Evolutionary conservation across 2,888 invertebrate species (phyloP).

Genomic region (Octonoba sinensis): DNA sequence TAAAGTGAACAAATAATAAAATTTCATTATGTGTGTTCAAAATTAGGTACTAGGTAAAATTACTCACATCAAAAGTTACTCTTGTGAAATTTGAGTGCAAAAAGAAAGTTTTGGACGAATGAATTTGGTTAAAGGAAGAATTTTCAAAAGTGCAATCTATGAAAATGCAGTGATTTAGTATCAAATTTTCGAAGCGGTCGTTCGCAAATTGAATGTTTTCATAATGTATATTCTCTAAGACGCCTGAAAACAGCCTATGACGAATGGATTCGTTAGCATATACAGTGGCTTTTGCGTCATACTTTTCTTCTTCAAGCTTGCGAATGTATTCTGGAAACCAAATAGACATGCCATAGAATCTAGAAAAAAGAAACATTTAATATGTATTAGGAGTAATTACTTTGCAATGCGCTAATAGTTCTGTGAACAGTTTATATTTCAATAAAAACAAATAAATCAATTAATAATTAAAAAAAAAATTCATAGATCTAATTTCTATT

Average conservation of each 20-base stretch:
- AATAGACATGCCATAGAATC: constrained; percentile 75
- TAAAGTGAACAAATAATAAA: no score
- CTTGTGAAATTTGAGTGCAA: constrained; percentile 75
- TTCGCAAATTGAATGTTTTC: constrained; percentile 76
- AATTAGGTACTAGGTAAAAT: not conserved
- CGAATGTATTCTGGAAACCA: constrained; percentile 76
- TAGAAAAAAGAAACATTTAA: constrained; percentile 67
- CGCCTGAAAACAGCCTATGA: constrained; percentile 74
- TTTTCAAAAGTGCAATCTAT: constrained; percentile 80
- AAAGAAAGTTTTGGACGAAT: constrained; percentile 80
- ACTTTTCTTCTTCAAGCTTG: constrained; percentile 72
- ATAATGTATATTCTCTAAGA: constrained; percentile 79
- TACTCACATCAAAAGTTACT: constrained; percentile 72
- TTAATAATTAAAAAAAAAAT: no score
- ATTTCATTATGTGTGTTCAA: not conserved
- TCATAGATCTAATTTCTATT: no score
- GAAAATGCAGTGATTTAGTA: constrained; percentile 81
- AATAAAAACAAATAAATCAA: no score
- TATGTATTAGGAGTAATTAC: no score
- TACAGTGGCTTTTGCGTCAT: constrained; percentile 67
- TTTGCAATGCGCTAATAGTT: no score
- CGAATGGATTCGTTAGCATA: constrained; percentile 71
- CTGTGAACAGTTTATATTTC: no score
- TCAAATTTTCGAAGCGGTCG: constrained; percentile 78
- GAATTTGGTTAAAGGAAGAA: constrained; percentile 80